Percentiles rank a stretch among this genome's conserved stretches.
Conservation (phyloP, 2,113 vertebrate genomes). For the Phaethon lepturus region DNA sequence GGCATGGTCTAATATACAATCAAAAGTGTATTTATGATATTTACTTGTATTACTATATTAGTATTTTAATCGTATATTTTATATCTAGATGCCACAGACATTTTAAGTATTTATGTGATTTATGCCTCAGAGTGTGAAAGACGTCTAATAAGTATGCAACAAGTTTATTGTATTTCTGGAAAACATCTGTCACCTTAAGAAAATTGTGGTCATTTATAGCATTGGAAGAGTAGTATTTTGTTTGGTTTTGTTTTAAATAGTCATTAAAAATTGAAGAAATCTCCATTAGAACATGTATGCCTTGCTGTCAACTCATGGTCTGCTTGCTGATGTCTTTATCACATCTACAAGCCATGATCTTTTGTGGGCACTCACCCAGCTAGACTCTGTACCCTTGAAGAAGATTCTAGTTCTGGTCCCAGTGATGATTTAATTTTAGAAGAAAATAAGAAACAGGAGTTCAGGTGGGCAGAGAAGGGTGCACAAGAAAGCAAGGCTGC, state of each 20-base stretch:
- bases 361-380: rapidly evolving
- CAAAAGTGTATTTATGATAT: not conserved
- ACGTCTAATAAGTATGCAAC: not conserved
- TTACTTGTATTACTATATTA: not conserved
- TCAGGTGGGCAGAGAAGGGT: not conserved
- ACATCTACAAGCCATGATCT: not conserved
- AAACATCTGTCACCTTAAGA: not conserved
- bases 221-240: not conserved
- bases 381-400: not conserved
- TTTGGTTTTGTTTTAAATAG: not conserved
- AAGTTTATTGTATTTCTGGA: not conserved
- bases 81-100: not conserved
- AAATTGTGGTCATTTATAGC: not conserved
- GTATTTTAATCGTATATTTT: not conserved
- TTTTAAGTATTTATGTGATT: not conserved
- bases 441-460: not conserved
- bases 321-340: not conserved
- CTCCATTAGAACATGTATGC: not conserved
- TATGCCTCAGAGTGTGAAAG: not conserved
- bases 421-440: not conserved
- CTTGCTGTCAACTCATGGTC: not conserved
- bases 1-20: not conserved
- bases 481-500: not conserved
- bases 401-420: not conserved
- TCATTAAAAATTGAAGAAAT: not conserved